Conservation (phyloP, 1,140 invertebrate species). For the Caenorhabditis briggsae region DNA sequence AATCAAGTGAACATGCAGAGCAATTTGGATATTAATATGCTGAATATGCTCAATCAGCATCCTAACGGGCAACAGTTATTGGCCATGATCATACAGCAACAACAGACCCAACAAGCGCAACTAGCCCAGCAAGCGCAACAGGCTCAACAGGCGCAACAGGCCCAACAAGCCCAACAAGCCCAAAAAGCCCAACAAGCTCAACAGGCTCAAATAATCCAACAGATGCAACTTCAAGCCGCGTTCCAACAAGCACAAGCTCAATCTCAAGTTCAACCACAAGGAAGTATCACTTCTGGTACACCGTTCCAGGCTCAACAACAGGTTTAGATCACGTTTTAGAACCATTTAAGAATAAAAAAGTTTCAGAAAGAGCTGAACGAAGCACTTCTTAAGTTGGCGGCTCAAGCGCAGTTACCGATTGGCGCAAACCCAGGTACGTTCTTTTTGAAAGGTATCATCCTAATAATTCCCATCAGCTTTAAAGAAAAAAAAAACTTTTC, state of each 20-base stretch:
- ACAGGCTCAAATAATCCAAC: constrained; percentile 3
- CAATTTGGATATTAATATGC: too few species aligned
- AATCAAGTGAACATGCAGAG: not conserved
- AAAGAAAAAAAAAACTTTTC: too few species aligned
- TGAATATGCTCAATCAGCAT: not conserved
- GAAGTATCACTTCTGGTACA: too few species aligned
- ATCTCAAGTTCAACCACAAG: not conserved
- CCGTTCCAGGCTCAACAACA: too few species aligned
- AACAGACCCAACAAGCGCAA: not conserved
- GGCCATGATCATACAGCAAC: not conserved
- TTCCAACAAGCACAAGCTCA: not conserved
- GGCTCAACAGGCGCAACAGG: not conserved
- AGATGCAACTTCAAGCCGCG: not conserved
- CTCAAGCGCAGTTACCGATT: too few species aligned
- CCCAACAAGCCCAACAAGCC: constrained; percentile 2
- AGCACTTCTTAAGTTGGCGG: too few species aligned
- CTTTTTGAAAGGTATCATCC: too few species aligned
- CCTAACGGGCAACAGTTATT: not conserved
- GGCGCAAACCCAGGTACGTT: too few species aligned
- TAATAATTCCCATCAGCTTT: too few species aligned
- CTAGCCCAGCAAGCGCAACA: not conserved
- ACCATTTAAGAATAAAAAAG: too few species aligned
- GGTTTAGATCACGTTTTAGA: too few species aligned
- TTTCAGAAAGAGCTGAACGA: too few species aligned
- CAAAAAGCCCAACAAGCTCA: not conserved